Conservation (phyloP, 1,140 invertebrate genomes). For the Akabosia matsudoensis region DNA sequence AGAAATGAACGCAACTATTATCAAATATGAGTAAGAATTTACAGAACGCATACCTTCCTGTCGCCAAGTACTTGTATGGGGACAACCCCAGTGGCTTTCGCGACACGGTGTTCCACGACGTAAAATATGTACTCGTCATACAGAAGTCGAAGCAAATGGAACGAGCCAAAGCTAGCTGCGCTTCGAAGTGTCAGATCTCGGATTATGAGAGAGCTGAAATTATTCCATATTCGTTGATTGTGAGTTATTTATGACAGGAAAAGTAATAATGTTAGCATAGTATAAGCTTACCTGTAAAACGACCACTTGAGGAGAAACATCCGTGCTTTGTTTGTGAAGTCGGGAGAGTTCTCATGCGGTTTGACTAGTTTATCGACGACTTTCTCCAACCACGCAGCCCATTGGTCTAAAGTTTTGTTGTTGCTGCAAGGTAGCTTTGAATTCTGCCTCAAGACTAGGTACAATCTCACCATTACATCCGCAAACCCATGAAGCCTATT, state of each 20-base stretch:
- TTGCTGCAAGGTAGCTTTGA: slow-evolving; percentile 87
- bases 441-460: slow-evolving; percentile 83
- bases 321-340: slow-evolving; percentile 83
- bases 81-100: slow-evolving; percentile 80
- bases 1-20: neutral
- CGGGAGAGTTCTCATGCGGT: slow-evolving; percentile 77
- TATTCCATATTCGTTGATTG: neutral
- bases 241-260: slow-evolving; percentile 28
- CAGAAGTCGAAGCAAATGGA: slow-evolving; percentile 93
- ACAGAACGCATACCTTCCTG: neutral
- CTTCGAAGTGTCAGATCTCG: slow-evolving; percentile 90
- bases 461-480: slow-evolving; percentile 86
- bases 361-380: slow-evolving; percentile 84
- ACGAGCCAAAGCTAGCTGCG: slow-evolving; percentile 96
- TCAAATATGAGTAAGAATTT: neutral
- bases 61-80: slow-evolving; percentile 92
- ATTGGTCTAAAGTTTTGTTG: slow-evolving; percentile 92
- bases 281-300: slow-evolving; percentile 77
- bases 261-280: neutral
- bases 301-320: slow-evolving; percentile 98
- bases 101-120: slow-evolving; percentile 94
- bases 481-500: slow-evolving; percentile 94
- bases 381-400: slow-evolving; percentile 93
- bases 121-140: slow-evolving; percentile 99
- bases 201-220: slow-evolving; percentile 86